Conservation (phyloP, 2,888 invertebrate genomes). For the Tipula unca region DNA sequence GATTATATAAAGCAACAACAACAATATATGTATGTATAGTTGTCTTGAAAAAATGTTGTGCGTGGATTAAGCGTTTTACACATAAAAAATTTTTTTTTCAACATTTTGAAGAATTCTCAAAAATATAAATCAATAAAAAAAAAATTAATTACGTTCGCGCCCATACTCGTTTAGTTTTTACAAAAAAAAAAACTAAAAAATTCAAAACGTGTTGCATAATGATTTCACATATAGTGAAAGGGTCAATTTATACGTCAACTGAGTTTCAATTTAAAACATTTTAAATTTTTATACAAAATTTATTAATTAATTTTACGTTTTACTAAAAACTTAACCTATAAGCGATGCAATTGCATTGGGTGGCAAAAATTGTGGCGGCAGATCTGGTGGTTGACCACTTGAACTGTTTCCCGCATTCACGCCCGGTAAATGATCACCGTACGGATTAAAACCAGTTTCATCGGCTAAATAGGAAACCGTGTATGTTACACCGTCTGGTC, state of each 20-base stretch:
- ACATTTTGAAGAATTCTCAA: neutral
- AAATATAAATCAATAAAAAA: too few relatives aligned
- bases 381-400: neutral
- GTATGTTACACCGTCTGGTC: slow-evolving; percentile 49
- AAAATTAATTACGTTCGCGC: neutral
- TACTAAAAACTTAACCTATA: neutral
- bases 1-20: too few relatives aligned
- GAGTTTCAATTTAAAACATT: neutral
- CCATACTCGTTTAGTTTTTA: neutral
- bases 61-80: neutral
- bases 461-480: slow-evolving; percentile 46
- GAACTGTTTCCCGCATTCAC: too few relatives aligned
- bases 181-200: neutral
- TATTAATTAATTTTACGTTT: neutral
- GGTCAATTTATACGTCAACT: neutral
- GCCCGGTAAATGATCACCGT: slow-evolving; percentile 43
- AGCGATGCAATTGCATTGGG: neutral
- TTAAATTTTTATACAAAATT: neutral
- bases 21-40: too few relatives aligned
- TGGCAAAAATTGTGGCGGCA: neutral
- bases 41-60: neutral
- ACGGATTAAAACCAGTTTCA: slow-evolving; percentile 44
- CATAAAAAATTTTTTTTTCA: neutral
- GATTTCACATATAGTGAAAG: neutral
- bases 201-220: neutral